Base-by-base conservation (phyloP, 2,888 invertebrate genomes). In the Xylocampa areola region DNA sequence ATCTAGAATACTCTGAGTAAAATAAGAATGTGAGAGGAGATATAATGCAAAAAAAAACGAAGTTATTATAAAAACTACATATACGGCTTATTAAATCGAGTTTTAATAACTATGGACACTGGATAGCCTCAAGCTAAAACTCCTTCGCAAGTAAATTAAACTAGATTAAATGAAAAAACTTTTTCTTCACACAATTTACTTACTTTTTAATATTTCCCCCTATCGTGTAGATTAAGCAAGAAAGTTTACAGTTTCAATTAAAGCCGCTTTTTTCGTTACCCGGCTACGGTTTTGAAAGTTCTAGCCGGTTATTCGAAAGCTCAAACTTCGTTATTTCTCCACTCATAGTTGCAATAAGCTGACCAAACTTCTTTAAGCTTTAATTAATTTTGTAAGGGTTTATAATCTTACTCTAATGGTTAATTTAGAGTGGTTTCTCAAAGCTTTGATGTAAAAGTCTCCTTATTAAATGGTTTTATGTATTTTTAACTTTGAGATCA, bases 271-370 rank as follows among this genome's bases (percentile, higher is more conserved):
- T 84, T 81, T 73, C 54, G 53, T 66, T 61, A 66, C 54, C 67
- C 59, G 40, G 29, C 69, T 62, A 61, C 50, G 52, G 69, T 64
- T 71, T 61, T 60, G 49, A 53, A 73, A 80, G 76, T 83, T 71
- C 45, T 60, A 65, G 72, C 75, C 36, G 63, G 76, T 76, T 74
- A 76, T 75, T 77, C 75, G 66, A 73, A 72, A 51, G 52, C 54
- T 73, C 49, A 76, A 82, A 84, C 80, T 83, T 85, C 47, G 69
- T 75, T 76, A 70, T 80, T 77, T 73, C 63, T 69, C 81, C 45
- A 55, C 66, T 85, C 80, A 77, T 83, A 85, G 82, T 85, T 78
- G 82, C 79, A 80, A 81, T 81, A 82, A 81, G 82, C 71, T 69
- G 72, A 73, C 75, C 77, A 33, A 83, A 83, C 81, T 84, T 78